Evolutionary conservation across 2,797 vertebrate genomes (phyloP), one percentile per base, ranked within the genome.

Genomic region (Leptoclinus maculatus): DNA sequence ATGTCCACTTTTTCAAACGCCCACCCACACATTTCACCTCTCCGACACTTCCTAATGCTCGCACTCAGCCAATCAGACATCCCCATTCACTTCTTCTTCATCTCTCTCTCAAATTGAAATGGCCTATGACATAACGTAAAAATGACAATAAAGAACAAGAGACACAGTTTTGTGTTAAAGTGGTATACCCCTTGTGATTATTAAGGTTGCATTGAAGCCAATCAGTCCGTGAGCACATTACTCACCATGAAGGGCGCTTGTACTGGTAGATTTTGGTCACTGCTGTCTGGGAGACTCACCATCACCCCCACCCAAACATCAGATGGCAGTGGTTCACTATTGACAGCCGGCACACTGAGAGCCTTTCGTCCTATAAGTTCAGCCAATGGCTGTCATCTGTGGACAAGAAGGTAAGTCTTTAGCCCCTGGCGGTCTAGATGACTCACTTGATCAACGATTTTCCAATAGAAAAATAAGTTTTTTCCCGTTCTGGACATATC

Each of bases 11-110:
- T 68, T 60, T 27, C 39, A 74, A 65, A 43, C 14, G 29, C 5
- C 66, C 53, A 47, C 78, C 51, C 67, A 72, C 82, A 56, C 60
- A 54, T 71, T 63, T 78, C 45, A 78, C 59, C 74, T 86, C 60
- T 77, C 8, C 27, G 76, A 49, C 43, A 74, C 57, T 32, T 45
- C 23, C 23, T 49, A 59, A 71, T 19, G 49, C 45, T 62, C 73
- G 69, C 64, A 84, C 75, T 77, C 82, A 84, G 29, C 76, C 32
- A 53, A 67, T 62, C 57, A 78, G 60, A 76, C 68, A 0, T 36
- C 27, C 64, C 2, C 54, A 36, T 60, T 77, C 64, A 59, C 29
- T 41, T 43, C 41, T 47, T 66, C 53, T 45, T 60, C 34, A 4
- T 19, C n/a, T 66, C 63, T 56, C 27, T 67, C 41, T 47, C 39